Evolutionary conservation across 2,113 vertebrate species (phyloP).

Genomic region (Lampris megalopsis): DNA sequence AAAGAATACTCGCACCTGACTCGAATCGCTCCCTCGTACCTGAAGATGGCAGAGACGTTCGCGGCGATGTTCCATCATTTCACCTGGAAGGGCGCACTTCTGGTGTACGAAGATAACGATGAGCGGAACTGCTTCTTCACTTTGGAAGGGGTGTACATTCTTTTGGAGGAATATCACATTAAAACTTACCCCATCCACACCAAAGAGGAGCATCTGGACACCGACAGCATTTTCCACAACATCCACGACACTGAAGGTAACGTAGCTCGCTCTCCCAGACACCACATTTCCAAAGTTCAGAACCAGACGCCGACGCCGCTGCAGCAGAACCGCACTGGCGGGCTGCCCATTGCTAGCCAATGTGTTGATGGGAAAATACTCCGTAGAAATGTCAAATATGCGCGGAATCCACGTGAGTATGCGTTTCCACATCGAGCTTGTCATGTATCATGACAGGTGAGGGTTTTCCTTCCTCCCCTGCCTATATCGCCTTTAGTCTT

Average conservation of each 20-base stretch:
- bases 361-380: no score
- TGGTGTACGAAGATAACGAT: slow-evolving; percentile 92
- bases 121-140: slow-evolving; percentile 95
- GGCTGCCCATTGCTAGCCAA: no score
- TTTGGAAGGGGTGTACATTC: slow-evolving; percentile 91
- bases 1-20: slow-evolving; percentile 92
- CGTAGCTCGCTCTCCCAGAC: background rate
- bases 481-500: no score
- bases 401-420: background rate
- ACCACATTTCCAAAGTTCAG: no score
- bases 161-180: slow-evolving; percentile 80
- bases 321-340: no score
- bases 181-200: slow-evolving; percentile 76
- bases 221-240: slow-evolving; percentile 86
- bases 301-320: no score
- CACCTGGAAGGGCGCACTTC: slow-evolving; percentile 87
- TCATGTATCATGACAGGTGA: no score
- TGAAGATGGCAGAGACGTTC: slow-evolving; percentile 96
- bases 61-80: slow-evolving; percentile 90
- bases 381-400: background rate
- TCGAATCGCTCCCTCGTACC: slow-evolving; percentile 91
- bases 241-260: slow-evolving; percentile 85
- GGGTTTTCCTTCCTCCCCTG: background rate
- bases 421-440: background rate
- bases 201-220: slow-evolving; percentile 78